A percentile compares a stretch with the other conserved stretches of the same genome.
These are phyloP conservation scores for Xenopus tropicalis DNA, from an alignment of 2,113 vertebrate genomes.

Conservation along the genomic window UCB_Xtro_10.0 CM004443.2:187320001-187320500, in stretches of 20 bases:
- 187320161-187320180: too few relatives aligned
- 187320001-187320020: too few relatives aligned
- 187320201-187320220: background rate
- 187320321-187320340: slow-evolving; percentile 33
- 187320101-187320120: too few relatives aligned
- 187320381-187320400: slow-evolving; percentile 38
- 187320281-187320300: background rate
- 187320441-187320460: slow-evolving; percentile 42
- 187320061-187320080: too few relatives aligned
- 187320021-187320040: too few relatives aligned
- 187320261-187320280: background rate
- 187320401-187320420: slow-evolving; percentile 44
- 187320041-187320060: too few relatives aligned
- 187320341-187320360: slow-evolving; percentile 37
- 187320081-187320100: too few relatives aligned
- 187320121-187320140: too few relatives aligned
- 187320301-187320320: slow-evolving; percentile 12
- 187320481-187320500: slow-evolving; percentile 21
- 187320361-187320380: slow-evolving; percentile 36
- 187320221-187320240: slow-evolving; percentile 34
- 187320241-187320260: background rate
- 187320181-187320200: slow-evolving; percentile 16
- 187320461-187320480: slow-evolving; percentile 30
- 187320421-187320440: slow-evolving; percentile 38
- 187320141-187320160: too few relatives aligned